Evolutionary conservation across 2,888 invertebrate genomes (phyloP), one percentile per base, ranked within the genome.

Genomic region (Sarcophaga carnaria): DNA sequence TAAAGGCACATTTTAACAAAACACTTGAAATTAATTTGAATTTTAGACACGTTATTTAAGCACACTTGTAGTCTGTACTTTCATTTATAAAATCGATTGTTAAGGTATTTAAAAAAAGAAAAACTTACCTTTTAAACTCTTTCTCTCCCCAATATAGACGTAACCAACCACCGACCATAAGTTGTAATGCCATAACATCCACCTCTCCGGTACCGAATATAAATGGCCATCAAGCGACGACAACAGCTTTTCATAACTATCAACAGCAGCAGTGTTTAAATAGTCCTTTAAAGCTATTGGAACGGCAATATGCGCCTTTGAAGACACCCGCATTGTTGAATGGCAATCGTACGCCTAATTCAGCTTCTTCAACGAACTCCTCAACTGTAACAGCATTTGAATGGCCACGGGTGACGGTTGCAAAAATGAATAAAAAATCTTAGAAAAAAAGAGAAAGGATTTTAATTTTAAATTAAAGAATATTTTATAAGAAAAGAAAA

Each of bases 291-390:
- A 89, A 88, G 1, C 74, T 88, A 62, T 74, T 89, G 87, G 88
- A 88, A 1, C 79, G 81, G 14, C 80, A 83, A 17, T 83, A 75
- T 75, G 87, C 79, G 11, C 76, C 89, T 4, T 75, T 92, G 27
- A 90, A 91, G 80, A 83, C 91, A 74, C 90, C 92, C 37, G 83
- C 90, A 11, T 49, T 89, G 27, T 80, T 89, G 10, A 88, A 84
- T 76, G 85, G 84, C 20, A 82, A 78, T 45, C 60, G 80, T 8
- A 82, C 81, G 78, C 87, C 81, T 60, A 85, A 86, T 45, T 82
- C 85, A 22, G 83, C 69, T 60, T 75, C 66, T 27, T 77, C 85
- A 64, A 78, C 81, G 69, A 83, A 69, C 71, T 72, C 84, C 71
- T 72, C 84, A 37, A 74, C 80, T 67, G 76, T 25, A 88, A 83